Evolutionary conservation across 1,140 invertebrate species (phyloP).

Genomic region (Aleiodes sp.): DNA sequence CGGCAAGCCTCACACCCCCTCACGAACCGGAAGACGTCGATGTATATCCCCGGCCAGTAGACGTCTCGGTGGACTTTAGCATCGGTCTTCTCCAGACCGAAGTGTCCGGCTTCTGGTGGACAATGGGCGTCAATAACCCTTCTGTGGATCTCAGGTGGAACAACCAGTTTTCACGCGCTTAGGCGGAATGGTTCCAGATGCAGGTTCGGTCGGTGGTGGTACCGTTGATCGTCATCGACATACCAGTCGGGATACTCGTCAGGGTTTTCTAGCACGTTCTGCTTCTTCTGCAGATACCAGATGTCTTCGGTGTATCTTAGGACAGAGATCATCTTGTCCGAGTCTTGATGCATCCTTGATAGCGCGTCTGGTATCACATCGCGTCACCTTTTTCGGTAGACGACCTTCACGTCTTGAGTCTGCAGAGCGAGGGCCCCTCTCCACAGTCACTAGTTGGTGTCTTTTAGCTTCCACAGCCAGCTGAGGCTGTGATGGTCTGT

Average conservation of each 20-base stretch:
- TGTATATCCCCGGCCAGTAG: conserved; percentile 47
- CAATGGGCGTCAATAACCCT: background rate
- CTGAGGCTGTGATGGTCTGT: too few relatives aligned
- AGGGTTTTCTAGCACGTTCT: background rate
- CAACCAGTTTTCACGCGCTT: conserved; percentile 43
- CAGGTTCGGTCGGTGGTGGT: conserved; percentile 15
- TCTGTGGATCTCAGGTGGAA: conserved; percentile 32
- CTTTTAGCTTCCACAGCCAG: too few relatives aligned
- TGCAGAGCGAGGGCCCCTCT: too few relatives aligned
- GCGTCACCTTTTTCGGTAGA: too few relatives aligned
- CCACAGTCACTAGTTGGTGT: too few relatives aligned
- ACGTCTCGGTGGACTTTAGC: conserved; percentile 28
- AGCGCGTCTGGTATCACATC: background rate
- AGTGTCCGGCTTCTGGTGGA: conserved; percentile 30
- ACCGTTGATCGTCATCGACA: background rate
- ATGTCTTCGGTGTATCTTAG: background rate
- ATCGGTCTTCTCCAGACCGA: conserved; percentile 46
- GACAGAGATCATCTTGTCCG: background rate
- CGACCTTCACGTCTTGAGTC: too few relatives aligned
- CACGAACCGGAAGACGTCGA: conserved; percentile 25
- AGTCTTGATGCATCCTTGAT: background rate
- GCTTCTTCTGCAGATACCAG: background rate
- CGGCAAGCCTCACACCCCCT: too few relatives aligned
- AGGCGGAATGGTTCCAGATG: conserved; percentile 8
- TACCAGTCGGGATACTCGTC: background rate